These are phyloP conservation scores for Piliocolobus tephrosceles DNA, from an alignment of 2,113 vertebrate genomes.

Conservation along the genomic window DNA sequence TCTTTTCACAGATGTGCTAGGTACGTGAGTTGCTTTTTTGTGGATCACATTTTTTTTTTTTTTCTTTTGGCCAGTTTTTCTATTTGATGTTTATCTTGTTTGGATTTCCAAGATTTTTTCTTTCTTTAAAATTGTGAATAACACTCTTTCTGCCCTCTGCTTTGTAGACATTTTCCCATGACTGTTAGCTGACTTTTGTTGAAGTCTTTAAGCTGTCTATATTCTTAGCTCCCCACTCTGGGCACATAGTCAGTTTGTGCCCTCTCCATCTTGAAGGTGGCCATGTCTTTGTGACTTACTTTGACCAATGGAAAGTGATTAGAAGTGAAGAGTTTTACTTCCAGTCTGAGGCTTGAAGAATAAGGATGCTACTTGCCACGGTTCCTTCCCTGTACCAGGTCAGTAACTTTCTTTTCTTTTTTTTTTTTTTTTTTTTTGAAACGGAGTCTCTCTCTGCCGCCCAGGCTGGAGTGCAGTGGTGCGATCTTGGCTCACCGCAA, in stretches of 20 bases:
- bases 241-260: rapidly evolving
- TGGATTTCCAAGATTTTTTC: neutral
- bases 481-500: no score
- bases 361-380: neutral
- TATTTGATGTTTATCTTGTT: neutral
- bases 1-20: neutral
- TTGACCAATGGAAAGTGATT: neutral
- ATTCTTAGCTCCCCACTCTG: neutral
- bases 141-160: neutral
- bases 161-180: rapidly evolving
- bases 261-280: neutral
- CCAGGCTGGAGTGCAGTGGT: no score
- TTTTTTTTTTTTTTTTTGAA: no score
- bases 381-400: no score
- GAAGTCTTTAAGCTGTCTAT: rapidly evolving
- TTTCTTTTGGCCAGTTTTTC: neutral
- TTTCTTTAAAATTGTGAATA: neutral
- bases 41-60: neutral
- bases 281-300: neutral
- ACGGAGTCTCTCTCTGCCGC: no score
- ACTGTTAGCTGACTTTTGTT: rapidly evolving
- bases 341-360: neutral
- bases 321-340: neutral
- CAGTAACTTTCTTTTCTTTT: no score
- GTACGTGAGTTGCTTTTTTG: rapidly evolving